phyloP scores from a whole-genome alignment of 2,797 vertebrate species.

The Pogonophryne albipinna region DNA sequence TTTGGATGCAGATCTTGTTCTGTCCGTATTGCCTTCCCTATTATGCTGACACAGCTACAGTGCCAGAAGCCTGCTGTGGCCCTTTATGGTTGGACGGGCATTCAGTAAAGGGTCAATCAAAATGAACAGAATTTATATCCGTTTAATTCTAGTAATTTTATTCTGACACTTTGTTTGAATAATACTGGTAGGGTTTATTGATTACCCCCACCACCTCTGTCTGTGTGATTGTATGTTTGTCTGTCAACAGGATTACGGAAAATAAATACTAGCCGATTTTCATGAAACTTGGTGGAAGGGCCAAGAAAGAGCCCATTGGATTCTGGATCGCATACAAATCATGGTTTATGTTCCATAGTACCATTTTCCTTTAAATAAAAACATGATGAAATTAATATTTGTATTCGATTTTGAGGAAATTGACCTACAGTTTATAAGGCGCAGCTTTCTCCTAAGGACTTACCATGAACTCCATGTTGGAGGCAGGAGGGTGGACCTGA shows the following conservation, averaged over 20 bases:
- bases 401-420: background rate
- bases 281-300: too few species aligned
- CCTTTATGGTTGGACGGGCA: background rate
- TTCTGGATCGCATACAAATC: too few species aligned
- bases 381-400: background rate
- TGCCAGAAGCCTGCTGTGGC: background rate
- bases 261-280: too few species aligned
- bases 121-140: background rate
- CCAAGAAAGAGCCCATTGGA: too few species aligned
- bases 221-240: too few species aligned
- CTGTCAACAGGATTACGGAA: too few species aligned
- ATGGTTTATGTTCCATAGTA: too few species aligned
- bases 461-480: constrained; percentile 99
- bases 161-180: background rate
- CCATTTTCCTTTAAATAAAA: background rate
- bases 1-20: constrained; percentile 35
- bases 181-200: background rate
- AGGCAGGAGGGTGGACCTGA: constrained; percentile 95
- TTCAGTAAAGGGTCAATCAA: background rate
- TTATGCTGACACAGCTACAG: constrained; percentile 5
- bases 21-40: constrained; percentile 15
- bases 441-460: constrained; percentile 57
- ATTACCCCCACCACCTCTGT: too few species aligned
- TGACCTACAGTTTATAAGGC: background rate
- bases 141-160: background rate